Evolutionary conservation across 2,797 vertebrate species (phyloP), one percentile per base, ranked within the genome.

Genomic region (Sarcoramphus papa): DNA sequence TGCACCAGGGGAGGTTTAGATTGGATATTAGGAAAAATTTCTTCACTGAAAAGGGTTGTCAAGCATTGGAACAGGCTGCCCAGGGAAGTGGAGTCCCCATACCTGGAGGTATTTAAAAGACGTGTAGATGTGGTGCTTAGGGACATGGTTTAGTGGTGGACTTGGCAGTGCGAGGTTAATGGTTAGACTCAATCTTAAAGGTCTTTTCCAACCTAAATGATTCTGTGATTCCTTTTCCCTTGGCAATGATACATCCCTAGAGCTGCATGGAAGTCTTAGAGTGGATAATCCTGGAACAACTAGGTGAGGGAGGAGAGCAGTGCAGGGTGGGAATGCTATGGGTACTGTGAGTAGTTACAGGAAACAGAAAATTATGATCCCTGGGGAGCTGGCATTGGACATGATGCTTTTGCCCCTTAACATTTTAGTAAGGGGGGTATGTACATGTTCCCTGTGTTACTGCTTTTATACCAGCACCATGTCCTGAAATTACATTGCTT

Each of bases 391-490:
- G 60, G 17, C 9, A 7, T 2, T 21, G 20, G 25, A 60, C 54
- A 11, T 31, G 0, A 4, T 50, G 18, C n/a, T 56, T 67, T n/a
- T 64, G 45, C 24, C 15, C 13, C 14, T 17, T 30, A 35, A 8
- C 10, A 8, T 2, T 6, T 63, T 1, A 24, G 7, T n/a, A 18
- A 33, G 12, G 16, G 11, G 2, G 25, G 6, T 10, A 16, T 2
- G 10, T 1, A 6, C 1, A 1, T 6, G 10, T 31, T 45, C 7
- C 31, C 31, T 30, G 28, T 14, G 3, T 18, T 70, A 4, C 62
- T 83, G 57, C 45, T 24, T 30, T 31, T 48, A 18, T 10, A 30
- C 14, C 10, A 43, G 51, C 19, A 28, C 63, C 0, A 1, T 12
- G 12, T 16, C 48, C 22, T 50, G 18, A 28, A 50, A 18, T n/a